phyloP scores from a whole-genome alignment of 2,797 vertebrate species.

The Oryzias dopingdopingensis region DNA sequence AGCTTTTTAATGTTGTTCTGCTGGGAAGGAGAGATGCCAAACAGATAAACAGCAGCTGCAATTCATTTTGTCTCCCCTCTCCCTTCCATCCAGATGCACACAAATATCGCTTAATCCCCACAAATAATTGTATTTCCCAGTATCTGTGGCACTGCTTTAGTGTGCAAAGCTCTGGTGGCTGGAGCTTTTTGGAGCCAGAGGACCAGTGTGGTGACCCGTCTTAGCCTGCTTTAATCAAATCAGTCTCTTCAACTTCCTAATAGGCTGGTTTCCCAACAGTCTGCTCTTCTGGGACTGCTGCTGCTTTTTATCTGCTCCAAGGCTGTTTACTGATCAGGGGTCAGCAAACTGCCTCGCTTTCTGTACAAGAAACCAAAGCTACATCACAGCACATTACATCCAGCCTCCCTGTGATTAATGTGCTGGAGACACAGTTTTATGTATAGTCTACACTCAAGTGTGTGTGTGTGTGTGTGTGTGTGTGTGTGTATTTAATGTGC shows the following conservation, averaged over 20 bases:
- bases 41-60: conserved; percentile 58
- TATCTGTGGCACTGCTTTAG: conserved; percentile 5
- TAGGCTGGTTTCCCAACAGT: conserved; percentile 54
- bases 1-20: conserved; percentile 53
- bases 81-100: conserved; percentile 44
- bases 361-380: conserved; percentile 50
- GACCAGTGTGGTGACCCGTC: conserved; percentile 50
- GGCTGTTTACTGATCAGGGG: conserved; percentile 56
- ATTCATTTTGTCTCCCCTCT: conserved; percentile 48
- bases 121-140: conserved; percentile 38
- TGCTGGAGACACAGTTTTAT: conserved; percentile 47
- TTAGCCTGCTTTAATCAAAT: conserved; percentile 60
- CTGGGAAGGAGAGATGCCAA: conserved; percentile 52
- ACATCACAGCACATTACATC: conserved; percentile 56
- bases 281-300: conserved; percentile 39
- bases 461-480: conserved; percentile 19
- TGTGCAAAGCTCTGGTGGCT: conserved; percentile 19
- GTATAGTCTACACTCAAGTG: conserved; percentile 48
- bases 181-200: conserved; percentile 45
- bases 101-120: conserved; percentile 49
- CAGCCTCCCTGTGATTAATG: conserved; percentile 65
- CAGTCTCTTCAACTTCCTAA: conserved; percentile 64
- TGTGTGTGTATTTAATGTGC: conserved; percentile 59
- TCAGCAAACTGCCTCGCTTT: conserved; percentile 46
- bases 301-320: conserved; percentile 54